These are phyloP conservation scores for Chroicocephalus ridibundus DNA, from an alignment of 2,113 vertebrate species.

Conservation along the genomic window DNA sequence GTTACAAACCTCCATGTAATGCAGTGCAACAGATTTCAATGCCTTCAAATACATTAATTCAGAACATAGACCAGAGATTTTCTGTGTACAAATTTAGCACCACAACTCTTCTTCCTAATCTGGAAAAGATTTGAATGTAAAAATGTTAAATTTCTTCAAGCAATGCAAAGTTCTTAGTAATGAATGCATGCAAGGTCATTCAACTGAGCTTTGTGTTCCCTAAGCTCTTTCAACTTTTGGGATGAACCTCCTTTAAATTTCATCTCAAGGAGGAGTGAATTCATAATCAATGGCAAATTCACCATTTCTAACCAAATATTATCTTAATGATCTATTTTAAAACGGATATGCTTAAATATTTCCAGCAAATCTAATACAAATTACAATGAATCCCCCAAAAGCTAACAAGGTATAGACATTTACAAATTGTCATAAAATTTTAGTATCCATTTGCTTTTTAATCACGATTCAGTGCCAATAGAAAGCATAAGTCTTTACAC, in stretches of 20 bases:
- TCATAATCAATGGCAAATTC: not conserved
- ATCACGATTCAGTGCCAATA: not conserved
- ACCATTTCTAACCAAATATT: not conserved
- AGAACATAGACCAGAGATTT: not conserved
- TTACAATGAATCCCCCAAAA: not conserved
- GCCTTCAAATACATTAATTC: constrained; percentile 5
- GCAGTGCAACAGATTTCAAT: not conserved
- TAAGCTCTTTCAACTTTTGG: not conserved
- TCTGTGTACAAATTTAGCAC: not conserved
- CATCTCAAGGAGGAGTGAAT: not conserved
- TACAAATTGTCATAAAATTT: not conserved
- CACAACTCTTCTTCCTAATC: not conserved
- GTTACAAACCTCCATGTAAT: not conserved
- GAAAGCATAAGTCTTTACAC: not conserved
- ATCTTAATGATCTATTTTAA: not conserved
- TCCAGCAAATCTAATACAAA: not conserved
- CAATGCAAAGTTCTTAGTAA: not conserved
- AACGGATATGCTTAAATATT: not conserved
- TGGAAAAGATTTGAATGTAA: constrained; percentile 1
- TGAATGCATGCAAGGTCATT: not conserved
- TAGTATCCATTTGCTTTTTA: not conserved
- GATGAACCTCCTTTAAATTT: not conserved
- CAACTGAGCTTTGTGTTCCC: not conserved
- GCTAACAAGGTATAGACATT: not conserved
- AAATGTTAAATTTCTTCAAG: not conserved